phyloP scores from a whole-genome alignment of 2,888 invertebrate genomes.

The Diogma glabrata region DNA sequence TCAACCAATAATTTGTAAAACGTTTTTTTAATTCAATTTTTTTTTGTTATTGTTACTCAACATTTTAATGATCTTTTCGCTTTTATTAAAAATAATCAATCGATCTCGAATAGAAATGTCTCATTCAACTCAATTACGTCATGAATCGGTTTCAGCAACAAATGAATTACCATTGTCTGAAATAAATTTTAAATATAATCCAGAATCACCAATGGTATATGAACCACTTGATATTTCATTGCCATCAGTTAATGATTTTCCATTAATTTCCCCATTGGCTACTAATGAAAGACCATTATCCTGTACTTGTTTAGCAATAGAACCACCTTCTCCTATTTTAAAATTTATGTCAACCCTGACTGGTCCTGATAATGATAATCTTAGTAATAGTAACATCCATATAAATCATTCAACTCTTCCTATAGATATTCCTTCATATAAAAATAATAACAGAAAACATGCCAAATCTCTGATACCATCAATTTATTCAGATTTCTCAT shows the following conservation, averaged over 20 bases:
- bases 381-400: background rate
- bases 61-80: too few species aligned
- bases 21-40: too few species aligned
- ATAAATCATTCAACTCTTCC: background rate
- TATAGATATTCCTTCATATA: background rate
- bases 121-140: conserved; percentile 21
- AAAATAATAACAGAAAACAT: background rate
- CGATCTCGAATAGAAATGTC: too few species aligned
- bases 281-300: conserved; percentile 36
- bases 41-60: too few species aligned
- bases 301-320: conserved; percentile 26
- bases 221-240: conserved; percentile 22
- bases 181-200: conserved; percentile 39
- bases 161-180: conserved; percentile 56
- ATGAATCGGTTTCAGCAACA: conserved; percentile 45
- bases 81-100: too few species aligned
- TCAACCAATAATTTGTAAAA: too few species aligned
- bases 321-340: conserved; percentile 12
- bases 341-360: conserved; percentile 2
- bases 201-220: conserved; percentile 25
- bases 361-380: background rate
- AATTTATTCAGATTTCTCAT: too few species aligned
- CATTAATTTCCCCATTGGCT: conserved; percentile 39
- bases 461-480: conserved; percentile 4
- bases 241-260: conserved; percentile 14